These are phyloP conservation scores for Theodoxus fluviatilis DNA, from an alignment of 2,888 invertebrate genomes.

Conservation along the genomic window DNA sequence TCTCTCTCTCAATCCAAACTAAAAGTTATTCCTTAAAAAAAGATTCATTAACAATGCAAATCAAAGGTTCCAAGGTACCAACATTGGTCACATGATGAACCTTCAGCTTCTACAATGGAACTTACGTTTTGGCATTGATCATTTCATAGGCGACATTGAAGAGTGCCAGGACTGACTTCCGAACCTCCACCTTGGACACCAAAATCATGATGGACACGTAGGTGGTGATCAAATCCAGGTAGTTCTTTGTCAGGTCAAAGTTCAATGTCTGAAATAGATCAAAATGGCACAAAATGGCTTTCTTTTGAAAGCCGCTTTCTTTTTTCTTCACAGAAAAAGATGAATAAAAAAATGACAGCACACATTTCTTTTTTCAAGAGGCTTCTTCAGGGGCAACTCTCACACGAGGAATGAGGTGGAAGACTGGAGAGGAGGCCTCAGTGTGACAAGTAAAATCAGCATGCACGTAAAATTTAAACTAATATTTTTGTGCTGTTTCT, in stretches of 20 bases:
- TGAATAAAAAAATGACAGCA: no score
- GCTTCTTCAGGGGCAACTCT: no score
- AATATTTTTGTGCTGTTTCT: no score
- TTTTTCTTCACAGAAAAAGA: no score
- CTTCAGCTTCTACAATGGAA: conserved; percentile 35
- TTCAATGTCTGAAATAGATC: conserved; percentile 78
- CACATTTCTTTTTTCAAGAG: no score
- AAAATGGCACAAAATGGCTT: no score
- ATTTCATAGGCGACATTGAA: conserved; percentile 98
- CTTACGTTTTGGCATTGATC: conserved; percentile 75
- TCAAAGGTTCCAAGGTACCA: neutral
- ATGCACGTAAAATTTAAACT: no score
- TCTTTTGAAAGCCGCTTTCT: no score
- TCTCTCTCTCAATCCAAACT: neutral
- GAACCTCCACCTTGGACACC: conserved; percentile 95
- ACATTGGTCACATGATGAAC: no score
- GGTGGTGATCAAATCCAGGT: conserved; percentile 91
- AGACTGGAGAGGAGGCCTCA: no score
- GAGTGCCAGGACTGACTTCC: conserved; percentile 94
- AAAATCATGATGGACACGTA: conserved; percentile 96
- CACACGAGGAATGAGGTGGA: no score
- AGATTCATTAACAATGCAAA: neutral
- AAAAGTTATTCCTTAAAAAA: neutral
- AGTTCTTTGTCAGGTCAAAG: conserved; percentile 93
- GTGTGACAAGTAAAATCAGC: no score